Evolutionary conservation across 2,888 invertebrate genomes (phyloP).

Genomic region (Tillus elongatus): DNA sequence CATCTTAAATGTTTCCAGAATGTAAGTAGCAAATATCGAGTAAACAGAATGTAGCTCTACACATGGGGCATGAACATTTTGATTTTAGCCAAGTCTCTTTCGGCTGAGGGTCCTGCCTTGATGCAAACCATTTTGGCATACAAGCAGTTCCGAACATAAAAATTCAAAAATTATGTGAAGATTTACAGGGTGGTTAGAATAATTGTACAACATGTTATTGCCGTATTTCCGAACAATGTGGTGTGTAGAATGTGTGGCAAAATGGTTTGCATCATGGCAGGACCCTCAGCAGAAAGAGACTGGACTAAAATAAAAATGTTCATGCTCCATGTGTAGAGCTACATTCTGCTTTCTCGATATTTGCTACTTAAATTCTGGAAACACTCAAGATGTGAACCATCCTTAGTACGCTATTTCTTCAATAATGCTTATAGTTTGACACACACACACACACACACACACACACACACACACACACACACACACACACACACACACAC

Average conservation of each 20-base stretch:
- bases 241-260: slow-evolving; percentile 77
- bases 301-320: slow-evolving; percentile 75
- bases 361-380: slow-evolving; percentile 37
- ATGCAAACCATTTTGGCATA: slow-evolving; percentile 86
- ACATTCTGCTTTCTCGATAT: slow-evolving; percentile 81
- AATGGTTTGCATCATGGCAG: slow-evolving; percentile 83
- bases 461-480: too few relatives aligned
- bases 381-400: too few relatives aligned
- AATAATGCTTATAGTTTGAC: too few relatives aligned
- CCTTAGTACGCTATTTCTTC: too few relatives aligned
- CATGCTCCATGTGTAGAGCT: slow-evolving; percentile 82
- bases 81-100: slow-evolving; percentile 71
- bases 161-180: slow-evolving; percentile 62
- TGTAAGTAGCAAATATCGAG: slow-evolving; percentile 60
- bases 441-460: too few relatives aligned
- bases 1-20: slow-evolving; percentile 6
- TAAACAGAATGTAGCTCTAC: slow-evolving; percentile 75
- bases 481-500: too few relatives aligned
- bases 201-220: slow-evolving; percentile 57
- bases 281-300: slow-evolving; percentile 56
- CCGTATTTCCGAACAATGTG: slow-evolving; percentile 85
- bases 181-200: slow-evolving; percentile 38
- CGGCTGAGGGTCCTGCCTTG: slow-evolving; percentile 61
- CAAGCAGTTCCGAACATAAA: slow-evolving; percentile 65
- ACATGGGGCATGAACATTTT: slow-evolving; percentile 82